Conservation (phyloP, 2,797 vertebrate genomes). For the Coregonus suidteri region DNA sequence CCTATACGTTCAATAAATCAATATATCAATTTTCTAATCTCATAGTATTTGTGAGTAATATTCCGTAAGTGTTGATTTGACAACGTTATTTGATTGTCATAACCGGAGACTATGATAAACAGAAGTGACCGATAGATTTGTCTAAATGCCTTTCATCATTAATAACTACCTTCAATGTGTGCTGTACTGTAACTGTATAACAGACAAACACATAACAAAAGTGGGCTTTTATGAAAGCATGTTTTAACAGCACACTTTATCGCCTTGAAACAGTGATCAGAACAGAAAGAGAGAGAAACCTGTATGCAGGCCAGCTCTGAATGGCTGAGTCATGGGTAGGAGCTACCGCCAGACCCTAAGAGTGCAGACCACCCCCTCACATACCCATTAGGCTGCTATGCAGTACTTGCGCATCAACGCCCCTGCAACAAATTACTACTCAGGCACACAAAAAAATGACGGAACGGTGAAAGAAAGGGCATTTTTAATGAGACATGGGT, state of each 20-base stretch:
- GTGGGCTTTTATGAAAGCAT: background rate
- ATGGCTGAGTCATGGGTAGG: constrained; percentile 56
- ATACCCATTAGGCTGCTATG: constrained; percentile 53
- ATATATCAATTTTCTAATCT: too few relatives aligned
- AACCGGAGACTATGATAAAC: too few relatives aligned
- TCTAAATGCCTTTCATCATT: background rate
- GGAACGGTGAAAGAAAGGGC: constrained; percentile 45
- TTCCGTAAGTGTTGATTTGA: too few relatives aligned
- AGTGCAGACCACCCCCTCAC: constrained; percentile 62
- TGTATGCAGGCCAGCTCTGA: constrained; percentile 15
- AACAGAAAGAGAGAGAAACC: constrained; percentile 33
- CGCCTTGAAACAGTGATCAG: constrained; percentile 18
- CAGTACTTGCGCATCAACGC: constrained; percentile 51
- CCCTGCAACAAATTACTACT: constrained; percentile 58
- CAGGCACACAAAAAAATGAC: constrained; percentile 33
- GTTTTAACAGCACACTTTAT: background rate
- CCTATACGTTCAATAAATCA: background rate
- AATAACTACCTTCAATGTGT: background rate
- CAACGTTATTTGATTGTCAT: too few relatives aligned
- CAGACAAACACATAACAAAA: background rate
- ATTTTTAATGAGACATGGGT: constrained; percentile 65
- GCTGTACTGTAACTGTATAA: background rate
- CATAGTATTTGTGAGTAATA: too few relatives aligned
- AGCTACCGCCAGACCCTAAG: constrained; percentile 40
- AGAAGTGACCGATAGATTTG: too few relatives aligned